These are phyloP conservation scores for Lerema accius DNA, from an alignment of 1,140 invertebrate genomes.

Conservation along the genomic window DNA sequence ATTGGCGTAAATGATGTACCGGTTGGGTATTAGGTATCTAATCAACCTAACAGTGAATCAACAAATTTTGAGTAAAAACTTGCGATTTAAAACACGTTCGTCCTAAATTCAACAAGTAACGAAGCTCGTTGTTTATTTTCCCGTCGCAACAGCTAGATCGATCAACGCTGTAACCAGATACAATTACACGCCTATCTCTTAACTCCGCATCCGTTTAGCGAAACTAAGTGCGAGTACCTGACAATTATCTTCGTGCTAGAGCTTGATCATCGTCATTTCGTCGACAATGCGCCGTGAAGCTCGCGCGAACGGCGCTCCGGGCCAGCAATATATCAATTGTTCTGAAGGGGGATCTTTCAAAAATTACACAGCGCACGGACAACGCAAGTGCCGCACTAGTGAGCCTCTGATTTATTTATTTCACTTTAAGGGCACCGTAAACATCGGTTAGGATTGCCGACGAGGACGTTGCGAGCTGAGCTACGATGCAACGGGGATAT, in stretches of 20 bases:
- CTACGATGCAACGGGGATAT: slow-evolving; percentile 5
- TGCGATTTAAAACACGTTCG: neutral
- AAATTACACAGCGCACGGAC: slow-evolving; percentile 63
- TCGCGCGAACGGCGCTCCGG: slow-evolving; percentile 43
- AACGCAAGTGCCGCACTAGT: slow-evolving; percentile 47
- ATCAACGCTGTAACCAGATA: slow-evolving; percentile 16
- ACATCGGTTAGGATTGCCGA: slow-evolving; percentile 36
- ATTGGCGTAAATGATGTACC: too few relatives aligned
- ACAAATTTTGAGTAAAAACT: too few relatives aligned
- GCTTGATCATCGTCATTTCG: slow-evolving; percentile 39
- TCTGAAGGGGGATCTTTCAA: slow-evolving; percentile 58
- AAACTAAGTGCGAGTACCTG: slow-evolving; percentile 27
- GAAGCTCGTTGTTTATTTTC: neutral
- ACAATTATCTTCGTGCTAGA: slow-evolving; percentile 28
- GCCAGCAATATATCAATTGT: slow-evolving; percentile 63
- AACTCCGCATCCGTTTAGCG: slow-evolving; percentile 30
- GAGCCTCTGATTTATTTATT: slow-evolving; percentile 72
- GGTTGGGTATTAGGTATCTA: too few relatives aligned
- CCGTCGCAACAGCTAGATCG: neutral
- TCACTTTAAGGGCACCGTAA: slow-evolving; percentile 67
- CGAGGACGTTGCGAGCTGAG: slow-evolving; percentile 20
- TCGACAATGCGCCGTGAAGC: slow-evolving; percentile 52
- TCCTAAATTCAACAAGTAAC: neutral
- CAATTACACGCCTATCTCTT: slow-evolving; percentile 26
- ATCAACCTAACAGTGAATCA: too few relatives aligned